Evolutionary conservation across 2,797 vertebrate species (phyloP), one percentile per base, ranked within the genome.

Genomic region (Setipinna tenuifilis): DNA sequence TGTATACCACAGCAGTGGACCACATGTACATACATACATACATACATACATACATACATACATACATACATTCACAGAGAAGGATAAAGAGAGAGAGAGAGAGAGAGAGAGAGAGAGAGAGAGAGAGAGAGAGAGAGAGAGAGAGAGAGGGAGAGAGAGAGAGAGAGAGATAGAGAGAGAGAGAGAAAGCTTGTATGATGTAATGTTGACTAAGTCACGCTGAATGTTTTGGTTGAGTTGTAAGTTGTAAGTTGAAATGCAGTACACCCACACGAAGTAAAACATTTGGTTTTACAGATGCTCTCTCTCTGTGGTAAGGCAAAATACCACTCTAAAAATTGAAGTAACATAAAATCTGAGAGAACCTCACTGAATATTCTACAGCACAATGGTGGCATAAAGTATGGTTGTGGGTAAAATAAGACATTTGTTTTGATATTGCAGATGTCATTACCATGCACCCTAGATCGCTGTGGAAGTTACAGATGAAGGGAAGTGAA

Each of bases 1-100:
- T 86, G 82, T 59, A 88, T 82, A 85, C 82, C 58, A 65, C 62
- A 87, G 83, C 80, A 81, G 61, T 78, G 19, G 35, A 78, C 71
- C 71, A 44, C 71, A 78, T 78, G 31, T 41, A 25, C 41, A 31
- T 48, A 81, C 48, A 85, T 23, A 81, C 57, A 62, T 14, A 71
- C 28, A 71, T 14, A 35, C 28, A 35, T 14, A 71, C 28, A 50
- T 44, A 81, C 71, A 86, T 21, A 31, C 48, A 44, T 28, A 78
- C 57, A 80, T 44, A 84, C 80, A 65, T 31, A 44, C 78, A 50
- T 17, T 28, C n/a, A 68, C 62, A 68, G n/a, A 68, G 6, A 68
- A 0, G 31, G 23, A 19, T 62, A 82, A 50, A 35, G 81, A 50
- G 83, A 65, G n/a, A 83, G 19, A 85, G 75, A 21, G 59, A 81